Percentiles rank a stretch among this genome's conserved stretches.
phyloP scores from a whole-genome alignment of 1,140 invertebrate genomes.

The Centruroides sculpturatus region DNA sequence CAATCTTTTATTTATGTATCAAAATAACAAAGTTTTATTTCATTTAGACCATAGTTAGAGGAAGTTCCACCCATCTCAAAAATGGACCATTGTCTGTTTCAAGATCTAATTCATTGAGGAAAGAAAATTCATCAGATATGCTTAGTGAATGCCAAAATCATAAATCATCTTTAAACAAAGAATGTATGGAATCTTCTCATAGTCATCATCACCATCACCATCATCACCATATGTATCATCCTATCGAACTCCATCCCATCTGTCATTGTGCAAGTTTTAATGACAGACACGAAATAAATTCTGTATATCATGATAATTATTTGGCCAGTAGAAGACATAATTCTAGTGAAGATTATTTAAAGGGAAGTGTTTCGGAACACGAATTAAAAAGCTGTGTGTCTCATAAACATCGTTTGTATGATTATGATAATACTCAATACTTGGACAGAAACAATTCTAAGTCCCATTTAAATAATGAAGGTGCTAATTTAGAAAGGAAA shows the following conservation, averaged over 20 bases:
- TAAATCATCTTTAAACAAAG: slow-evolving; percentile 10
- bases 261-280: too few species aligned
- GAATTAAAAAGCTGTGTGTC: too few species aligned
- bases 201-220: slow-evolving; percentile 10
- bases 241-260: slow-evolving; percentile 5
- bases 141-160: slow-evolving; percentile 55
- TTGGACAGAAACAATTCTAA: too few species aligned
- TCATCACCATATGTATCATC: slow-evolving; percentile 14
- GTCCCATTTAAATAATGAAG: too few species aligned
- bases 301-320: too few species aligned
- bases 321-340: too few species aligned
- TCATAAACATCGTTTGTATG: too few species aligned
- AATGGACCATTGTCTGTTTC: slow-evolving; percentile 44
- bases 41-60: slow-evolving; percentile 64
- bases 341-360: too few species aligned
- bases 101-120: slow-evolving; percentile 75
- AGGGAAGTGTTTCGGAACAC: too few species aligned
- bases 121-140: slow-evolving; percentile 61
- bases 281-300: too few species aligned
- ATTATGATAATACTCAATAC: too few species aligned
- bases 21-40: neutral
- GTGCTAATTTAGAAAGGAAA: too few species aligned
- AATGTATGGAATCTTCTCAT: neutral
- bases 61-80: slow-evolving; percentile 24
- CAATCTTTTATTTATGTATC: neutral